Percentiles rank a stretch among this genome's conserved stretches.
Evolutionary conservation across 2,888 invertebrate species (phyloP).

Genomic region (Perithous albicinctus): DNA sequence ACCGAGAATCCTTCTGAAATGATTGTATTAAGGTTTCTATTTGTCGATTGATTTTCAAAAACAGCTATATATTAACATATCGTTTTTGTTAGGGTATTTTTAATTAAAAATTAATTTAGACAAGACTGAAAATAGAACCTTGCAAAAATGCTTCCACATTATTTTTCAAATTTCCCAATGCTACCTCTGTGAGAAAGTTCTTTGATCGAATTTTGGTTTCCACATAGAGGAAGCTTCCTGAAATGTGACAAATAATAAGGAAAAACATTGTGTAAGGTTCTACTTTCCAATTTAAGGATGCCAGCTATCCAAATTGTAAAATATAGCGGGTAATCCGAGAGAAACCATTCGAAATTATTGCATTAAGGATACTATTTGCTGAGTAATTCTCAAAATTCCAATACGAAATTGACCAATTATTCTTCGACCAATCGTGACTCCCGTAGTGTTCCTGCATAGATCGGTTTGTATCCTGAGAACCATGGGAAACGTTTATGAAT

Average conservation of each 20-base stretch:
- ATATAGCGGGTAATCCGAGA: no score
- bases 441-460: slow-evolving; percentile 26
- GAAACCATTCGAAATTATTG: not conserved
- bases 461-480: not conserved
- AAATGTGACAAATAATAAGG: no score
- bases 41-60: not conserved
- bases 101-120: no score
- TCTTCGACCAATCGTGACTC: slow-evolving; percentile 47
- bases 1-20: not conserved
- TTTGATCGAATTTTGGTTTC: no score
- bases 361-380: not conserved
- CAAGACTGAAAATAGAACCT: no score
- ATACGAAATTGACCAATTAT: slow-evolving; percentile 54
- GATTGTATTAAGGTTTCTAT: not conserved
- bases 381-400: not conserved
- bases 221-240: no score
- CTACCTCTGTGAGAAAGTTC: no score
- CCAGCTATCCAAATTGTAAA: no score
- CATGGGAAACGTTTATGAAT: slow-evolving; percentile 50
- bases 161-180: no score
- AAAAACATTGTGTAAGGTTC: no score
- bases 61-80: not conserved
- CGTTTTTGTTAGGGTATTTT: not conserved
- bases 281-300: no score
- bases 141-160: no score